Base-by-base conservation (phyloP, 1,140 invertebrate genomes). In the Drosophila neocordata region DNA sequence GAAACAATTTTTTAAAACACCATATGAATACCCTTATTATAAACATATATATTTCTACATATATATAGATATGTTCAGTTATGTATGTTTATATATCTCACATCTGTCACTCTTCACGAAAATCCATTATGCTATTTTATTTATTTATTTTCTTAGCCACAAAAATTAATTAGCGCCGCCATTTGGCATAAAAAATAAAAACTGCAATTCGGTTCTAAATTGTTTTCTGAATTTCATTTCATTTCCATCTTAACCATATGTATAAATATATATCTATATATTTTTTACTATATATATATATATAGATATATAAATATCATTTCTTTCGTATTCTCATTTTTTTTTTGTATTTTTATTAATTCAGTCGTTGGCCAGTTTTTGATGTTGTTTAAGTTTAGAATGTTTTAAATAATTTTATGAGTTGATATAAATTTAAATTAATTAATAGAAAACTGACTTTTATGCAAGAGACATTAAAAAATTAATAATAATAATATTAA, bases 361-460 rank as follows among this genome's bases (percentile, higher is more conserved):
- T 51, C 58, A 51, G 48, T 12, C 59, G 62, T 37, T 61, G 70
- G 41, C 58, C 64, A 24, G 37, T 60, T 66, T 84, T 84, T 84
- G 76, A 83, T 84, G 81, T 85, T 85, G 67, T 71, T 53, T 66
- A 77, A 63, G 68, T 61, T 66, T 58, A 71, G 66, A 68, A 78
- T 77, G 70, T 77, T 76, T 76, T 69, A 73, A 77, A 85, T 78
- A 80, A 78, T 78, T 85, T 85, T 85, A 85, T 85, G 81, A 85
- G 81, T 74, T 78, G 81, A 79, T 83, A 87, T 88, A 87, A 87
- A 87, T 87, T 88, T 88, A 75, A 81, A 75, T 85, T 85, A 85
- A 87, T 85, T 85, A 87, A 85, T 87, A 75, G 64, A 72, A 87
- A 84, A 84, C 69, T 77, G 81, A 84, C 76, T 83, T 82, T 82